Conservation (phyloP, 2,888 invertebrate species). For the Diplolepis rosae region DNA sequence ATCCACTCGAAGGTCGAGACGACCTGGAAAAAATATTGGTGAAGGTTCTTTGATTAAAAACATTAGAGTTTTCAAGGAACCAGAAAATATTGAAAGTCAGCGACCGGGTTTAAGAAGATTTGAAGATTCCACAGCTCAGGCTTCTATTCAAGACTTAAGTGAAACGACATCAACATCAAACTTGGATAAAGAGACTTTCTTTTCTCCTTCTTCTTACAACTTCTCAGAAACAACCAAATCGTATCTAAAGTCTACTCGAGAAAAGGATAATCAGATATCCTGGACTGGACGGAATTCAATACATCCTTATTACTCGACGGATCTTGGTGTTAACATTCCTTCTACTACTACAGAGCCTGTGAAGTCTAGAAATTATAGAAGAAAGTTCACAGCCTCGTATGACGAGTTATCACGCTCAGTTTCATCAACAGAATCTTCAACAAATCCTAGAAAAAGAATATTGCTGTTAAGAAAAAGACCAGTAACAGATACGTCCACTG, state of each 20-base stretch:
- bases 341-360: background rate
- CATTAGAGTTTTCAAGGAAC: slow-evolving; percentile 51
- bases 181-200: background rate
- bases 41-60: slow-evolving; percentile 51
- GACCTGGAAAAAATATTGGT: slow-evolving; percentile 36
- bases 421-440: slow-evolving; percentile 33
- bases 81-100: background rate
- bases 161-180: slow-evolving; percentile 6
- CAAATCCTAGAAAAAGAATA: slow-evolving; percentile 49
- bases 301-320: slow-evolving; percentile 9
- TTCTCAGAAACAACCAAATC: background rate
- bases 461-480: slow-evolving; percentile 57
- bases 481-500: slow-evolving; percentile 33
- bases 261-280: background rate
- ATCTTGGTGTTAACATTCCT: slow-evolving; percentile 10
- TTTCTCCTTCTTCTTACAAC: background rate
- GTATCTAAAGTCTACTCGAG: background rate
- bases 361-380: background rate
- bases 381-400: background rate
- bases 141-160: slow-evolving; percentile 4
- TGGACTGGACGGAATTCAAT: slow-evolving; percentile 22
- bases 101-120: background rate
- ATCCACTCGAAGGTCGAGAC: slow-evolving; percentile 41
- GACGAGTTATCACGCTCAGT: background rate
- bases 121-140: slow-evolving; percentile 14